Evolutionary conservation across 2,113 vertebrate species (phyloP).

Genomic region (Sapajus apella): DNA sequence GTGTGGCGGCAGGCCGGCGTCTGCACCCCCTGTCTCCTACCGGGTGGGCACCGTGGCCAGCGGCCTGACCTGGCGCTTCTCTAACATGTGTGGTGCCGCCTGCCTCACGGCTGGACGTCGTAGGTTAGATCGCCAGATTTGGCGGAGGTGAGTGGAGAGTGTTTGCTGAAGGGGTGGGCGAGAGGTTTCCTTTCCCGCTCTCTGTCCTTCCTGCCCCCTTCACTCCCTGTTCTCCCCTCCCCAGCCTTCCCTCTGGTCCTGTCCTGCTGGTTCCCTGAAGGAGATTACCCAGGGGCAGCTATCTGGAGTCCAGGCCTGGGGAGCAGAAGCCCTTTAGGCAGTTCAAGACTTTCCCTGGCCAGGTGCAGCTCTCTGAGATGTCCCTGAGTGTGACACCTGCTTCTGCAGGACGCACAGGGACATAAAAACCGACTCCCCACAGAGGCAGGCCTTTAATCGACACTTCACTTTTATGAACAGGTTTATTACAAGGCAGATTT

Average conservation of each 20-base stretch:
- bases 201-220: neutral
- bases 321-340: neutral
- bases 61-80: neutral
- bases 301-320: neutral
- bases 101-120: accelerated
- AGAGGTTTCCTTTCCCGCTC: neutral
- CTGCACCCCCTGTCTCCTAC: too few relatives aligned
- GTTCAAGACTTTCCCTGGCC: too few relatives aligned
- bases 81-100: accelerated
- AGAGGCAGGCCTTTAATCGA: constrained; percentile 80
- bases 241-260: neutral
- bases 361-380: accelerated
- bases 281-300: neutral
- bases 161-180: accelerated
- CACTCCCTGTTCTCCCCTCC: constrained; percentile 30
- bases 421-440: constrained; percentile 78
- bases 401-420: constrained; percentile 67
- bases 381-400: neutral
- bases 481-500: constrained; percentile 83
- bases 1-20: neutral
- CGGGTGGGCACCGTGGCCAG: too few relatives aligned
- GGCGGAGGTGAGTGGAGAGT: accelerated
- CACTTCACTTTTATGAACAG: constrained; percentile 81
- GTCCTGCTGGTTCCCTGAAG: neutral
- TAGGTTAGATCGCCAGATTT: accelerated